Evolutionary conservation across 2,113 vertebrate species (phyloP), one percentile per base, ranked within the genome.

Genomic region (Neopipo cinnamomea): DNA sequence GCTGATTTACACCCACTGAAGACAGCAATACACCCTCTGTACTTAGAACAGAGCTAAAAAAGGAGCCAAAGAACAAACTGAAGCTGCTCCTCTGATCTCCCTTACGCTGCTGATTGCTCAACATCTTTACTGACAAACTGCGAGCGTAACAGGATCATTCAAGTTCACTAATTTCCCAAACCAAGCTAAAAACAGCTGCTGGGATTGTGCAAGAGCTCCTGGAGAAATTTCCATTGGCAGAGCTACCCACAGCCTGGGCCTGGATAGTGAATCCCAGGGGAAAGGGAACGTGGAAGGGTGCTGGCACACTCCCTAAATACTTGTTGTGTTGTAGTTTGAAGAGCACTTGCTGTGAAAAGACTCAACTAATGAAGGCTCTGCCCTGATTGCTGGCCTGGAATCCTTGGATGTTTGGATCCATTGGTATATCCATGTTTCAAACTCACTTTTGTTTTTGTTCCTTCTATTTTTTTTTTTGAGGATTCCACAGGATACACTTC

Each of bases 101-200:
- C 70, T 24, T 56, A 67, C 23, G 50, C 89, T 82, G 55, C 39
- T 21, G 74, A 83, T 98, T 98, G 97, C 98, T 97, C 96, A 97
- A 97, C 88, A 66, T 96, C 96, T 96, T 95, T 85, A 81, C 97
- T 97, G 97, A 97, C 97, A 97, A 87, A 78, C 91, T 24, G 16
- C 19, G 30, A 96, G 83, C 19, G 56, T 91, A 93, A 95, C 93
- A 97, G 96, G 97, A 98, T 98, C 97, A 97, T 95, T 95, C 93
- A 93, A 98, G 98, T 98, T 98, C 98, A 98, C 96, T 97, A 83
- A 97, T 97, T 98, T 98, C 97, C 97, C 97, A 98, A 98, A 97
- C 94, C 61, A 49, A 33, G 97, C 98, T 98, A 97, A 97, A 98
- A 97, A 98, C 97, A 98, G 98, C 98, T 97, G 97, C 97, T 91